phyloP scores from a whole-genome alignment of 2,888 invertebrate species.

The Oscheius sp. region DNA sequence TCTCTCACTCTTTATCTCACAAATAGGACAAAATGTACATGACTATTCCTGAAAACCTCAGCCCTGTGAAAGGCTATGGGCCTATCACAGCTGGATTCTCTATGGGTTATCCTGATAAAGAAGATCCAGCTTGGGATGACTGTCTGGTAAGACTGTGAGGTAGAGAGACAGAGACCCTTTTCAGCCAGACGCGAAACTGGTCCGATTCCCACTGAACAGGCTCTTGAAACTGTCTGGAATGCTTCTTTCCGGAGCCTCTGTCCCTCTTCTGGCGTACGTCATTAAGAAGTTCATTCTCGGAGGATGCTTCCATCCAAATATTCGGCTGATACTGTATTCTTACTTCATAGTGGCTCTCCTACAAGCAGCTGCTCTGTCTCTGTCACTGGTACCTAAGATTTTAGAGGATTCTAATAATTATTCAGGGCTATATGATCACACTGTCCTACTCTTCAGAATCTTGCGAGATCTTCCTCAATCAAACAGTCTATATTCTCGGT shows the following conservation, averaged over 20 bases:
- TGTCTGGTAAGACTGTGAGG: too few relatives aligned
- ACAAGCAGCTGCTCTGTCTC: neutral
- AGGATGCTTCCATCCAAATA: constrained; percentile 15
- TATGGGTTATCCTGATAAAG: too few relatives aligned
- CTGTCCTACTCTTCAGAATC: neutral
- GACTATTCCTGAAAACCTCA: too few relatives aligned
- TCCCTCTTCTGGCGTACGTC: neutral
- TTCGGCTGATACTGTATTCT: constrained; percentile 4
- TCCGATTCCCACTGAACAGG: constrained; percentile 16
- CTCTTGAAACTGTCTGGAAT: neutral
- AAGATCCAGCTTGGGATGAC: too few relatives aligned
- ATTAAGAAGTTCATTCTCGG: constrained; percentile 1
- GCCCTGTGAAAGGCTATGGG: too few relatives aligned
- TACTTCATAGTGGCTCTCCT: constrained; percentile 22
- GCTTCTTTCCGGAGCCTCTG: neutral
- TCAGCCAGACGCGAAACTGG: constrained; percentile 21
- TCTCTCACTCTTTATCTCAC: too few relatives aligned
- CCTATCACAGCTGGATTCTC: too few relatives aligned
- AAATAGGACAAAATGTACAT: too few relatives aligned
- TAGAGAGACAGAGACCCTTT: neutral
- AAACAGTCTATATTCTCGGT: constrained; percentile 2
- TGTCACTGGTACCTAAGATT: neutral
- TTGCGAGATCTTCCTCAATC: constrained; percentile 7
- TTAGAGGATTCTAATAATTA: too few relatives aligned
- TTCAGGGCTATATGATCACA: constrained; percentile 8